Conservation (phyloP, 2,888 invertebrate genomes). For the Sphaerophoria taeniata region DNA sequence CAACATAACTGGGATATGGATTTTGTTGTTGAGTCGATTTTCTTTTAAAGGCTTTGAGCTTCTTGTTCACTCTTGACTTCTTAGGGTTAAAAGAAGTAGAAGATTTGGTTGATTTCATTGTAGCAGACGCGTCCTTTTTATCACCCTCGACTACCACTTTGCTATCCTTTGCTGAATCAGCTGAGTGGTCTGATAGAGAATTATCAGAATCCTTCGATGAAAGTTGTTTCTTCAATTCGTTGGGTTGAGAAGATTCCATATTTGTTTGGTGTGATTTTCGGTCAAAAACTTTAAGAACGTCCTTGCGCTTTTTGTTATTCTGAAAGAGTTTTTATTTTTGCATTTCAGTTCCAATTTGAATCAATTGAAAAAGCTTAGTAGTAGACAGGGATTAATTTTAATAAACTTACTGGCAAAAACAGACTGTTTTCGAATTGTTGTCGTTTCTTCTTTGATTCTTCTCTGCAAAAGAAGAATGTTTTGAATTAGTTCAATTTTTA, state of each 20-base stretch:
- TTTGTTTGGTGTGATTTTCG: not conserved
- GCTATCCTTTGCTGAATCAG: too few relatives aligned
- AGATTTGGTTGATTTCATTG: too few relatives aligned
- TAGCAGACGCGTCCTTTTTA: too few relatives aligned
- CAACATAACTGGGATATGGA: not conserved
- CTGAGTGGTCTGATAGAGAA: too few relatives aligned
- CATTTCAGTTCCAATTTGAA: not conserved
- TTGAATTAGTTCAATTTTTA: not conserved
- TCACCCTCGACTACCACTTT: too few relatives aligned
- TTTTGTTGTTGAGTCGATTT: not conserved
- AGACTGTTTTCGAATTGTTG: constrained; percentile 6
- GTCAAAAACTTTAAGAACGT: not conserved
- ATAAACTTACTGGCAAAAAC: constrained; percentile 29
- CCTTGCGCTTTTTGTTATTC: constrained; percentile 22
- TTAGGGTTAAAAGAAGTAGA: too few relatives aligned
- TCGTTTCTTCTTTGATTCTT: constrained; percentile 32
- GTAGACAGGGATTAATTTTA: not conserved
- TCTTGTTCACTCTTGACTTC: not conserved
- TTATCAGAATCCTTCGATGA: not conserved
- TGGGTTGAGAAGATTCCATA: not conserved
- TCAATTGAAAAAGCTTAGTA: not conserved
- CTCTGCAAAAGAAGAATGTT: constrained; percentile 12
- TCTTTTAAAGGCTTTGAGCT: not conserved
- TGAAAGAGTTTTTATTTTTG: constrained; percentile 6
- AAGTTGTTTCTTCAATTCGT: not conserved